Evolutionary conservation across 1,140 invertebrate species (phyloP).

Genomic region (Bemisia tabaci): DNA sequence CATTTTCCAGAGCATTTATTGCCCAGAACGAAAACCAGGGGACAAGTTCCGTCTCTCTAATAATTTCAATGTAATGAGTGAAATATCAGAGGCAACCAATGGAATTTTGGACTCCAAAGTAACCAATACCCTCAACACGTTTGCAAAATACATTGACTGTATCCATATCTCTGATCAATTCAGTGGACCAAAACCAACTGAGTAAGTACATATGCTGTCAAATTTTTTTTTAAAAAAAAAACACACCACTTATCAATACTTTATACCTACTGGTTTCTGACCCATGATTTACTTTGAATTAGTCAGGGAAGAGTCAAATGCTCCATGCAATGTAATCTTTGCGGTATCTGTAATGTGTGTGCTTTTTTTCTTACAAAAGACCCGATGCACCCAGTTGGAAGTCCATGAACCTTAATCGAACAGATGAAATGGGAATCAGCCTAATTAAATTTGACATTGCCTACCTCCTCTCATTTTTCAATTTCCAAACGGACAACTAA

Average conservation of each 20-base stretch:
- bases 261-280: no score
- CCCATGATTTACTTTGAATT: no score
- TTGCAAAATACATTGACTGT: slow-evolving; percentile 77
- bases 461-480: no score
- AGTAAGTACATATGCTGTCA: slow-evolving; percentile 65
- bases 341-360: no score
- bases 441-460: no score
- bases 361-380: no score
- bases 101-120: slow-evolving; percentile 74
- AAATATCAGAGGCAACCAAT: slow-evolving; percentile 73
- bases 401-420: no score
- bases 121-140: slow-evolving; percentile 67
- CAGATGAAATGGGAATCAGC: no score
- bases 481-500: no score
- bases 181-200: slow-evolving; percentile 73
- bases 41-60: slow-evolving; percentile 77
- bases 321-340: no score
- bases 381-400: no score
- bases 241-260: background rate
- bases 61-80: slow-evolving; percentile 72
- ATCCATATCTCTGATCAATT: slow-evolving; percentile 97
- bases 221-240: background rate
- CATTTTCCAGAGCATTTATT: slow-evolving; percentile 61
- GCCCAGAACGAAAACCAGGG: slow-evolving; percentile 73
- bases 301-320: no score